Evolutionary conservation across 2,797 vertebrate genomes (phyloP).

Genomic region (Chanos chanos): DNA sequence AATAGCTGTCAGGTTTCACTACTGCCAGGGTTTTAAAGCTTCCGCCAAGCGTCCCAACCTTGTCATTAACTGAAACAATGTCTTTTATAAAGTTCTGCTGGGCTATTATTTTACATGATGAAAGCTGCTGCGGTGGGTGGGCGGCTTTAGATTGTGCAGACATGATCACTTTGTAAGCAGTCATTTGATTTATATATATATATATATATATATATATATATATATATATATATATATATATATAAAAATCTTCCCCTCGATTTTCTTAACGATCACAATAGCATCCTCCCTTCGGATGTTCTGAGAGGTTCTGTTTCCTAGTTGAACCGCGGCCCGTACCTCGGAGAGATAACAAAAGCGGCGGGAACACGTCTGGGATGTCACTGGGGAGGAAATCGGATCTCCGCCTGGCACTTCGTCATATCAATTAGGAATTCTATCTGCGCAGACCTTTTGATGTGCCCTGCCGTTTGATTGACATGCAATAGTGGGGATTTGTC

Average conservation of each 20-base stretch:
- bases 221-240: too few species aligned
- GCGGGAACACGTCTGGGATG: slow-evolving; percentile 25
- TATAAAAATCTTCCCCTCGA: background rate
- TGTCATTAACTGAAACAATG: slow-evolving; percentile 48
- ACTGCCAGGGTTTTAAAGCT: slow-evolving; percentile 40
- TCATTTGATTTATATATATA: slow-evolving; percentile 29
- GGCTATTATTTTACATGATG: slow-evolving; percentile 48
- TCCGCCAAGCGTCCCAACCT: slow-evolving; percentile 7
- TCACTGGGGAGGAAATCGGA: slow-evolving; percentile 30
- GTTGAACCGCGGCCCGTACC: slow-evolving; percentile 35
- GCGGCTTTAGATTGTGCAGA: slow-evolving; percentile 17
- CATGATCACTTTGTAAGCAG: slow-evolving; percentile 32
- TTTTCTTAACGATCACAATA: slow-evolving; percentile 41
- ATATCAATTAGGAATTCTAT: slow-evolving; percentile 46
- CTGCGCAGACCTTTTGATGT: slow-evolving; percentile 10
- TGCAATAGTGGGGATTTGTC: background rate
- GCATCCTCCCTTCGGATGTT: slow-evolving; percentile 39
- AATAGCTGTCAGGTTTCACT: slow-evolving; percentile 63
- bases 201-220: too few species aligned
- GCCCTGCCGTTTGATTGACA: slow-evolving; percentile 18
- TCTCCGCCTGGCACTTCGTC: slow-evolving; percentile 14
- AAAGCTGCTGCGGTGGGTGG: slow-evolving; percentile 20
- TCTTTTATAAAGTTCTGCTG: slow-evolving; percentile 43
- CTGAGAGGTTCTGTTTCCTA: slow-evolving; percentile 26
- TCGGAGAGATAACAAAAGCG: slow-evolving; percentile 42